These are phyloP conservation scores for Siniperca obscura DNA, from an alignment of 2,797 vertebrate genomes.

Conservation along the genomic window DNA sequence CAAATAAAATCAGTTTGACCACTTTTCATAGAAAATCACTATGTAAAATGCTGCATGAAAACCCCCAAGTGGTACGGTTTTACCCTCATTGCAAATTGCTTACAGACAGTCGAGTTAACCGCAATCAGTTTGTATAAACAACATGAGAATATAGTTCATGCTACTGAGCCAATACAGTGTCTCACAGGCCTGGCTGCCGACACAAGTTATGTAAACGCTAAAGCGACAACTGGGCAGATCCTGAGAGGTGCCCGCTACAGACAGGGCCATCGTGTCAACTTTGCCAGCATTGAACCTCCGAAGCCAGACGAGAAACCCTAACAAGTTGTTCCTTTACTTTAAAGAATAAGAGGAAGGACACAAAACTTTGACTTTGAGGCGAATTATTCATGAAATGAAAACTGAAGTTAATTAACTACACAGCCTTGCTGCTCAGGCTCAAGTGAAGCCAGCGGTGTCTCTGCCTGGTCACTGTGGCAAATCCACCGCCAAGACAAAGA, in stretches of 20 bases:
- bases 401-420: conserved; percentile 10
- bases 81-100: conserved; percentile 67
- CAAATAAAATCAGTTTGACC: conserved; percentile 38
- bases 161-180: conserved; percentile 67
- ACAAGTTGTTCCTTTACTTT: conserved; percentile 35
- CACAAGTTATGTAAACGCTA: conserved; percentile 69
- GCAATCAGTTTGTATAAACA: conserved; percentile 79
- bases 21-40: conserved; percentile 30
- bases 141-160: conserved; percentile 64
- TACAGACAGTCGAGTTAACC: conserved; percentile 70
- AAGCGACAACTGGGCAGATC: conserved; percentile 63
- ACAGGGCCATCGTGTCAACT: conserved; percentile 43
- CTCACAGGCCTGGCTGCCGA: conserved; percentile 70
- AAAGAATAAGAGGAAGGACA: conserved; percentile 13
- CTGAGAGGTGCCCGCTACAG: conserved; percentile 58
- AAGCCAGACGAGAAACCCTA: conserved; percentile 29
- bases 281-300: conserved; percentile 40
- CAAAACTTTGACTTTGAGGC: conserved; percentile 11
- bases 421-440: background rate
- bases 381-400: conserved; percentile 9
- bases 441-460: conserved; percentile 26
- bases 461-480: conserved; percentile 36
- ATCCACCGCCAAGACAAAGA: conserved; percentile 18
- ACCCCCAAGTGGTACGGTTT: conserved; percentile 45
- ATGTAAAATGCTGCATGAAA: conserved; percentile 49